These are phyloP conservation scores for honey bee (Apis mellifera) DNA, from an alignment of 1,140 invertebrate species.

Conservation along the genomic window DNA sequence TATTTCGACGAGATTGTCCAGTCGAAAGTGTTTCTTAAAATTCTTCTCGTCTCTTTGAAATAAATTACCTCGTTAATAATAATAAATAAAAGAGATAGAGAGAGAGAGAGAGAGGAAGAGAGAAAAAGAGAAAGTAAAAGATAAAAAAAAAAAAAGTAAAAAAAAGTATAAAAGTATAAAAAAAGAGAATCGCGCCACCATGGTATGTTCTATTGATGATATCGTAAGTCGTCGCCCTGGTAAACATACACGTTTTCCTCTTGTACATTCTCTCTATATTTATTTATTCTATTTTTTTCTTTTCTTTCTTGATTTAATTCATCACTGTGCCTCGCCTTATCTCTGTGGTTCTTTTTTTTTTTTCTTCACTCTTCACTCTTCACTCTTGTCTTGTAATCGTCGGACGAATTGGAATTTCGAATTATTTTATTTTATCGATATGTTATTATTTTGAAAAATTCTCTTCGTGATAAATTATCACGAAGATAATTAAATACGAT, in stretches of 20 bases:
- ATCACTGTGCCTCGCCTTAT: conserved; percentile 28
- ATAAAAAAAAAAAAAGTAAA: conserved; percentile 15
- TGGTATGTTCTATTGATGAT: conserved; percentile 80
- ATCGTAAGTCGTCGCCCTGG: conserved; percentile 80
- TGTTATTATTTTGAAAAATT: too few relatives aligned
- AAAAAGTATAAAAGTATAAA: conserved; percentile 7
- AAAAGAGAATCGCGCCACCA: conserved; percentile 61
- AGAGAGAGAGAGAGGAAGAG: conserved; percentile 19
- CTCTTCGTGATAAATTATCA: too few relatives aligned
- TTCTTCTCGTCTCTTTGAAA: not conserved
- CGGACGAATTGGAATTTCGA: not conserved
- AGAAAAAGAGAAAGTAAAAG: conserved; percentile 1
- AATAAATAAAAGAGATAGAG: conserved; percentile 38
- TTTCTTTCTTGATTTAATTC: conserved; percentile 18
- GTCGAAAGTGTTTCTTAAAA: not conserved
- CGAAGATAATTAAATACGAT: too few relatives aligned
- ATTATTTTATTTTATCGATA: not conserved
- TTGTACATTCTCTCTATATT: conserved; percentile 49
- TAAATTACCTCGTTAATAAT: conserved; percentile 40
- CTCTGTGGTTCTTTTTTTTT: too few relatives aligned
- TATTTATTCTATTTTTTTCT: conserved; percentile 61
- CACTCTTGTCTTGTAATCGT: not conserved
- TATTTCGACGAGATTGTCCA: not conserved
- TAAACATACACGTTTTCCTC: conserved; percentile 74
- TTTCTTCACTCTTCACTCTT: not conserved